A percentile compares a stretch with the other conserved stretches of the same genome.
Conservation (phyloP, 2,797 vertebrate genomes). For the Salmo trutta region DNA sequence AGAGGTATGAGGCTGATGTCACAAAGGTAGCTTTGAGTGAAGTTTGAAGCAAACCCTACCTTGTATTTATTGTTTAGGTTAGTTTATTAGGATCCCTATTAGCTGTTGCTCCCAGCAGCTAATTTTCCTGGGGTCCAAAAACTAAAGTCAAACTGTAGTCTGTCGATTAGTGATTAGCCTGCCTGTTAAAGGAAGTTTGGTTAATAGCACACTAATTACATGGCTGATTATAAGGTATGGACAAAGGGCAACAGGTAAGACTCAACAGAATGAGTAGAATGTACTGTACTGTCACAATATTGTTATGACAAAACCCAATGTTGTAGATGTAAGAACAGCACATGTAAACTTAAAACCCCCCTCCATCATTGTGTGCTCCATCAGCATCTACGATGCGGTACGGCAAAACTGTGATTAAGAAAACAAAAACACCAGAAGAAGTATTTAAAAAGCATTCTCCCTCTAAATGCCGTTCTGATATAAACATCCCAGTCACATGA, state of each 20-base stretch:
- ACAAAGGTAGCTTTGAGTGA: not conserved
- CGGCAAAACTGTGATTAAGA: not conserved
- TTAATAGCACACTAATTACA: not conserved
- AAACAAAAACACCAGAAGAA: not conserved
- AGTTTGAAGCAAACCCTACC: not conserved
- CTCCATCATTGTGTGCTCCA: not conserved
- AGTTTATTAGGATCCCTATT: not conserved
- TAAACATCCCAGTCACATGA: constrained; percentile 7
- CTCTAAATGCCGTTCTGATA: constrained; percentile 23
- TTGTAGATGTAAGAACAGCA: not conserved
- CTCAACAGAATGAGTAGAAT: not conserved
- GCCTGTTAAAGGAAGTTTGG: not conserved
- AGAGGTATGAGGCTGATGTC: not conserved
- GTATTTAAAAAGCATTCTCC: constrained; percentile 6
- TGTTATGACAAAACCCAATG: not conserved
- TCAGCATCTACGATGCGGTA: not conserved
- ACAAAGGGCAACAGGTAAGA: not conserved
- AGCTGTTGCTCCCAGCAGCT: not conserved
- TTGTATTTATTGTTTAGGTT: not conserved
- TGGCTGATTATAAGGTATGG: not conserved
- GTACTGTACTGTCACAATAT: not conserved
- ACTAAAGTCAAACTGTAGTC: not conserved
- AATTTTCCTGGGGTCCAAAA: too few species aligned
- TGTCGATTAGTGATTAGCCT: too few species aligned
- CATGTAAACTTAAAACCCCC: not conserved